Evolutionary conservation across 2,797 vertebrate species (phyloP).

Genomic region (Benthosema pterotum): DNA sequence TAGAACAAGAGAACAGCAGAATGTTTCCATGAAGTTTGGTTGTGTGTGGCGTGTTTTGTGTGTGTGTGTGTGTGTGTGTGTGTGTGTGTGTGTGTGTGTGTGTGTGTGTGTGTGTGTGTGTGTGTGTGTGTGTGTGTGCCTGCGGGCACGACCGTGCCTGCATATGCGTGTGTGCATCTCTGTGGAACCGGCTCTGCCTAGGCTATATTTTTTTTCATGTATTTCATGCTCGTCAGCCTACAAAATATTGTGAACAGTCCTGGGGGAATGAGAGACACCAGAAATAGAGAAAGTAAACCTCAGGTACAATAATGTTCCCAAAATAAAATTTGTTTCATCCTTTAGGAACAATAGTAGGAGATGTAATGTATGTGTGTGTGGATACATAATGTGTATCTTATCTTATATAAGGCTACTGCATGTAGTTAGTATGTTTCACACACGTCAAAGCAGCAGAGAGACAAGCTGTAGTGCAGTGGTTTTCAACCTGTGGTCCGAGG

Average conservation of each 20-base stretch:
- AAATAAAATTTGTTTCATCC: too few relatives aligned
- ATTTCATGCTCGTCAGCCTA: constrained; percentile 59
- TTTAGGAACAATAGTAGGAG: too few relatives aligned
- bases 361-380: too few relatives aligned
- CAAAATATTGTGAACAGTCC: constrained; percentile 39
- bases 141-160: constrained; percentile 14
- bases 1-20: constrained; percentile 1
- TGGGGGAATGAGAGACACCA: constrained; percentile 36
- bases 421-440: too few relatives aligned
- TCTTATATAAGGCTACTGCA: too few relatives aligned
- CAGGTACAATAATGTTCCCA: background rate
- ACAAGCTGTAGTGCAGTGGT: too few relatives aligned
- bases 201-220: constrained; percentile 52
- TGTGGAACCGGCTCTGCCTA: constrained; percentile 23
- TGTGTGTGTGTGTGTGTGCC: constrained; percentile 15
- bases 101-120: constrained; percentile 2
- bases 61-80: background rate
- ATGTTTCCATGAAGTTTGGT: constrained; percentile 13
- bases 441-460: too few relatives aligned
- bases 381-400: too few relatives aligned
- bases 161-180: background rate
- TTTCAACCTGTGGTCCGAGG: too few relatives aligned
- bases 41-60: constrained; percentile 24
- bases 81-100: constrained; percentile 18
- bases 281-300: constrained; percentile 20